A percentile compares a stretch with the other conserved stretches of the same genome.
Evolutionary conservation across 2,888 invertebrate genomes (phyloP).

Genomic region (Drosophila nigricruria): DNA sequence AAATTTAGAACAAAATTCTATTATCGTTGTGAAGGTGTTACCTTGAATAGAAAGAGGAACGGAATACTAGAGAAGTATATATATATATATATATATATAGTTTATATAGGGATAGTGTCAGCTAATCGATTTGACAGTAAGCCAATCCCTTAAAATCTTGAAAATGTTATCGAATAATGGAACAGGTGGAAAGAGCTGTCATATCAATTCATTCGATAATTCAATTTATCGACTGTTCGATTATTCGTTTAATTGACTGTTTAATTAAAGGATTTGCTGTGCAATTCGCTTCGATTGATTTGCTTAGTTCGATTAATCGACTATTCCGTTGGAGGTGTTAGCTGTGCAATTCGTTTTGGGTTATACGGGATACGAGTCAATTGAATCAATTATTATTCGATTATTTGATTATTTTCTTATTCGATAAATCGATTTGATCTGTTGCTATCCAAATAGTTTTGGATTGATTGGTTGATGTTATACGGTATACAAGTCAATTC

Average conservation of each 20-base stretch:
- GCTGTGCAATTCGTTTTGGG: not conserved
- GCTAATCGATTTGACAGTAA: not conserved
- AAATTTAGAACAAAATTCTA: not conserved
- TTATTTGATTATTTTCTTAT: not conserved
- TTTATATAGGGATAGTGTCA: not conserved
- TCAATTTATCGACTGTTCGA: constrained; percentile 5
- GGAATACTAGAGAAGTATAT: not conserved
- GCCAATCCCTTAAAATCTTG: not conserved
- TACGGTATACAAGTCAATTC: not conserved
- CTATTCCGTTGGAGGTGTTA: not conserved
- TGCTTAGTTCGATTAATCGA: constrained; percentile 8
- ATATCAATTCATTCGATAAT: constrained; percentile 6
- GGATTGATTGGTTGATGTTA: not conserved
- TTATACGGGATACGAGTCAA: not conserved
- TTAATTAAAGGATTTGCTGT: not conserved
- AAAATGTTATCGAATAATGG: not conserved
- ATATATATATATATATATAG: too few species aligned
- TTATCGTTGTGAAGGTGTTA: not conserved
- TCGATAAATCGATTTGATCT: constrained; percentile 8
- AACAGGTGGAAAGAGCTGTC: too few species aligned
- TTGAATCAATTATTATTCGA: constrained; percentile 1
- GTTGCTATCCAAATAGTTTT: constrained; percentile 1
- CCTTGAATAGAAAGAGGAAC: not conserved
- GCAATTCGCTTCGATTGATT: not conserved
- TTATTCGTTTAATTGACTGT: not conserved